A percentile compares a stretch with the other conserved stretches of the same genome.
These are phyloP conservation scores for Paelopatides confundens DNA, from an alignment of 53 echinoderm and acorn worm species.

Conservation along the genomic window DNA sequence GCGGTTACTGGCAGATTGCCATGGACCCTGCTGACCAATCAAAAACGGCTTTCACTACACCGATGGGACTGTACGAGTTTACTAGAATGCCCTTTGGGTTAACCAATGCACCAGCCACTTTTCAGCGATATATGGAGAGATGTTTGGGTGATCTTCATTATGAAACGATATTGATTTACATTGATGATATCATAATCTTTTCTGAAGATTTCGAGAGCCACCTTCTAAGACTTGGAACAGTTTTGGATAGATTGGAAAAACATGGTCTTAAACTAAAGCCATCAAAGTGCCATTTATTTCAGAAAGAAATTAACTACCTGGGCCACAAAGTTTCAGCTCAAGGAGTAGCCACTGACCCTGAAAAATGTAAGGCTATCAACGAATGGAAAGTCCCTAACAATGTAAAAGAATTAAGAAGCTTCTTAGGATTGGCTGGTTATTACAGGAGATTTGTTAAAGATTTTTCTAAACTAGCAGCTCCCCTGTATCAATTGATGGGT, in stretches of 20 bases:
- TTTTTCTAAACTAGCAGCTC: slow-evolving; percentile 60
- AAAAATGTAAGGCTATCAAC: slow-evolving; percentile 46
- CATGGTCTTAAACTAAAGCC: slow-evolving; percentile 61
- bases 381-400: slow-evolving; percentile 45
- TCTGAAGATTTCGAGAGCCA: slow-evolving; percentile 44
- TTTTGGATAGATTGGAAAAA: slow-evolving; percentile 47
- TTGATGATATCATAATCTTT: slow-evolving; percentile 64
- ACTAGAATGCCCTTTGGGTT: slow-evolving; percentile 65
- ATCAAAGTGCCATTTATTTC: slow-evolving; percentile 66
- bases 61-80: slow-evolving; percentile 56
- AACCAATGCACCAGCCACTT: slow-evolving; percentile 57
- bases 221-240: slow-evolving; percentile 40
- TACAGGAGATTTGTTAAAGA: slow-evolving; percentile 65
- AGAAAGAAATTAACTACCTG: slow-evolving; percentile 49
- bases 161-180: slow-evolving; percentile 48
- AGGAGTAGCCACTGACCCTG: slow-evolving; percentile 60
- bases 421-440: slow-evolving; percentile 71
- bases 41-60: slow-evolving; percentile 55
- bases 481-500: slow-evolving; percentile 54
- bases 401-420: slow-evolving; percentile 42
- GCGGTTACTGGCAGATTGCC: slow-evolving; percentile 55
- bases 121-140: slow-evolving; percentile 58
- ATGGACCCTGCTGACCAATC: slow-evolving; percentile 30
- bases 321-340: slow-evolving; percentile 61
- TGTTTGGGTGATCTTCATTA: slow-evolving; percentile 58